Percentiles rank a stretch among this genome's conserved stretches.
phyloP scores from a whole-genome alignment of 1,140 invertebrate species.

The Papilio polytes region DNA sequence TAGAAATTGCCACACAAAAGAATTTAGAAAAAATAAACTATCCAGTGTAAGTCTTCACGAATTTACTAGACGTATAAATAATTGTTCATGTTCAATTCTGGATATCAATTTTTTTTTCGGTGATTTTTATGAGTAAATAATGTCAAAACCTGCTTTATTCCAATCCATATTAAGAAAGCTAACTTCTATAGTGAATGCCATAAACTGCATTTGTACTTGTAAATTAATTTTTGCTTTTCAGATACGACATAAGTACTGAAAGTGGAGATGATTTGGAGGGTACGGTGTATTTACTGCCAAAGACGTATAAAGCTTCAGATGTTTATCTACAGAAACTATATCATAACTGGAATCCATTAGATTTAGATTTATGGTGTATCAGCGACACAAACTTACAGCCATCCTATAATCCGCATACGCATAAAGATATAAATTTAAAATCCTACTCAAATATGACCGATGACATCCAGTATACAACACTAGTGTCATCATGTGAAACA shows the following conservation, averaged over 20 bases:
- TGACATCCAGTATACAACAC: slow-evolving; percentile 53
- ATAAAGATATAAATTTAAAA: slow-evolving; percentile 55
- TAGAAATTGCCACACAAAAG: slow-evolving; percentile 67
- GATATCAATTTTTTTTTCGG: too few relatives aligned
- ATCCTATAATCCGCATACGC: slow-evolving; percentile 46
- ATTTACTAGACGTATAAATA: neutral
- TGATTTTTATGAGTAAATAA: too few relatives aligned
- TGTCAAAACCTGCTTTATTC: too few relatives aligned
- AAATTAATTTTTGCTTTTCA: slow-evolving; percentile 8
- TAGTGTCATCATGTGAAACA: slow-evolving; percentile 57
- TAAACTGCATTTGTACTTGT: neutral
- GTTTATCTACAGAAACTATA: slow-evolving; percentile 68
- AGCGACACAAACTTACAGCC: slow-evolving; percentile 60
- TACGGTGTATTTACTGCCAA: slow-evolving; percentile 38
- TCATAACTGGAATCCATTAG: slow-evolving; percentile 57
- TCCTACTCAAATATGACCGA: slow-evolving; percentile 66
- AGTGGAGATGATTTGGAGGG: slow-evolving; percentile 46
- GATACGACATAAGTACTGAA: slow-evolving; percentile 13
- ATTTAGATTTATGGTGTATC: slow-evolving; percentile 59
- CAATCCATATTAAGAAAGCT: too few relatives aligned
- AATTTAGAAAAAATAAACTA: slow-evolving; percentile 57
- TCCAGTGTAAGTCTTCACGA: slow-evolving; percentile 59
- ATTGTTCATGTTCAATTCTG: neutral
- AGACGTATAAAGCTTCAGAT: slow-evolving; percentile 67
- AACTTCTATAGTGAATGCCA: too few relatives aligned